Evolutionary conservation across 2,113 vertebrate genomes (phyloP), one percentile per base, ranked within the genome.

Genomic region (Pollachius pollachius): DNA sequence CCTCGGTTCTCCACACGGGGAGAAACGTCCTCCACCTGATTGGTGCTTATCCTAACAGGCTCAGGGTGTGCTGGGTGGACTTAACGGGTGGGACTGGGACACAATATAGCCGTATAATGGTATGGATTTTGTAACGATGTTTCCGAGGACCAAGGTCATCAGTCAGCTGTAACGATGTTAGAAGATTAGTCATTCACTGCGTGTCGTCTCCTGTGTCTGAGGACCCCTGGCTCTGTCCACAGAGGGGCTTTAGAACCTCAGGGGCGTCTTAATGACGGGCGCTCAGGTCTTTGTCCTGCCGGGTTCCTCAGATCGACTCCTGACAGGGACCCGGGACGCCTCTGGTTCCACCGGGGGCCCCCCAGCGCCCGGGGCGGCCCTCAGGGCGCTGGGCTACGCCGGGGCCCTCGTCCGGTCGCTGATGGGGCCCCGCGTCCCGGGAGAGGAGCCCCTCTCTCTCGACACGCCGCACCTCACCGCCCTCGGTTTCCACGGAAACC

Each of bases 1-100:
- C 41, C 61, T 69, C 83, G 52, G 77, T 82, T 5, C 62, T 80
- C 17, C 85, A 88, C 25, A 83, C 84, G 0, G 92, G 88, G 61
- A 83, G 72, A 19, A 92, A 88, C 76, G 84, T 93, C 67, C 85
- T 94, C 7, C 77, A 64, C 52, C 68, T 94, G 54, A 76, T 94
- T 77, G 92, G 93, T 94, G 85, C 3, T 1, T n/a, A 13, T 16
- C 59, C 18, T 41, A 7, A 1, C 63, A 25, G 4, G 13, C n/a
- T 8, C n/a, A 12, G 23, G 21, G n/a, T 23, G 59, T 52, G 54
- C 61, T 0, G 59, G 25, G 52, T 19, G 2, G n/a, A 58, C n/a
- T 1, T 15, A 62, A 48, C n/a, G 54, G n/a, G 54, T n/a, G 2
- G 5, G 17, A 57, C 9, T n/a, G 54, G n/a, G 54, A 57, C 2